A percentile compares a stretch with the other conserved stretches of the same genome.
Conservation (phyloP, 2,888 invertebrate genomes). For the Chymomyza amoena region DNA sequence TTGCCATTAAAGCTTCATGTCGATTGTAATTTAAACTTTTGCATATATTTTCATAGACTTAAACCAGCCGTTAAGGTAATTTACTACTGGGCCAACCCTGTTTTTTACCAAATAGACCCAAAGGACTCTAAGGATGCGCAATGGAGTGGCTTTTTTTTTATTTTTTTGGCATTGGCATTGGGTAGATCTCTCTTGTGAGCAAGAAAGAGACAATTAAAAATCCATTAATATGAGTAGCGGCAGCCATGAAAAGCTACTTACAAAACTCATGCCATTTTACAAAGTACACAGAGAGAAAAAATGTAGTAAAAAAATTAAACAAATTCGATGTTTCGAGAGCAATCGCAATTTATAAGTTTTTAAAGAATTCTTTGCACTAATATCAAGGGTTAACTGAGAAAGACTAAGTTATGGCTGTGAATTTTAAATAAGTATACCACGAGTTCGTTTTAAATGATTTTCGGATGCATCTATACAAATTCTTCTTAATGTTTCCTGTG, state of each 20-base stretch:
- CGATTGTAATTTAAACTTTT: neutral
- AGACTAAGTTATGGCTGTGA: too few relatives aligned
- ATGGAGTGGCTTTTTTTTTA: neutral
- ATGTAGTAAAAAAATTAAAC: too few relatives aligned
- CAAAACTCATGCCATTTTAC: constrained; percentile 19
- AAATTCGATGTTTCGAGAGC: too few relatives aligned
- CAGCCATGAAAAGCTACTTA: constrained; percentile 67
- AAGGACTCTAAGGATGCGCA: constrained; percentile 3
- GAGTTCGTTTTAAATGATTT: too few relatives aligned
- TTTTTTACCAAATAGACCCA: neutral
- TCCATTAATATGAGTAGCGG: constrained; percentile 74
- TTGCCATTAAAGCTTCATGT: neutral
- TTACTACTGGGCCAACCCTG: constrained; percentile 34
- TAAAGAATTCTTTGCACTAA: too few relatives aligned
- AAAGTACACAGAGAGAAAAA: too few relatives aligned
- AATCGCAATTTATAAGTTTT: too few relatives aligned
- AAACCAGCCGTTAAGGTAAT: constrained; percentile 44
- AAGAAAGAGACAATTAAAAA: constrained; percentile 75
- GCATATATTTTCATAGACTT: neutral
- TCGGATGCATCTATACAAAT: too few relatives aligned
- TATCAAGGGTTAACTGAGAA: too few relatives aligned
- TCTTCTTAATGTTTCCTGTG: too few relatives aligned
- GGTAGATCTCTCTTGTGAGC: constrained; percentile 38
- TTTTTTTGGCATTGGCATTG: neutral
- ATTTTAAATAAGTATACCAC: too few relatives aligned